Evolutionary conservation across 2,888 invertebrate species (phyloP), one percentile per base, ranked within the genome.

Genomic region (Megaustenia siamemsis): DNA sequence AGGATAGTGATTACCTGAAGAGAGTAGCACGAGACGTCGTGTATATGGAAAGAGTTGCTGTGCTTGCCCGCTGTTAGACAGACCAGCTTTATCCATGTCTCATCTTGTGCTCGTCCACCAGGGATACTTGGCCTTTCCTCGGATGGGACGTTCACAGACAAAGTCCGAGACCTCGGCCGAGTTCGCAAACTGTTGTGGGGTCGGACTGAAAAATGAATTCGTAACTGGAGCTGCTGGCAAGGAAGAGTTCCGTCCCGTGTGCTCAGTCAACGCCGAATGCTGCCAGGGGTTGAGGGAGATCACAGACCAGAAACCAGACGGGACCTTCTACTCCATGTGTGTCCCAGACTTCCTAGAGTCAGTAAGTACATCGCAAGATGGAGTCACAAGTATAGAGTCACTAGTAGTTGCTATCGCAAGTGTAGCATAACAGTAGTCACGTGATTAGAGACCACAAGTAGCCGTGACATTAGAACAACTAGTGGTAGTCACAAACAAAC

Each of bases 111-210:
- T 10, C 28, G 28, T 10, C 32, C 18, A 4, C 28, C 79, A 86
- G 73, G 87, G 87, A 18, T 87, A 87, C 56, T 77, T 87, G 21
- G 87, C 87, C 5, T 86, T 87, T 63, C 87, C 87, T 0, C 43
- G 87, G 38, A 82, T 87, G 86, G 87, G 87, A 3, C 83, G 87
- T 24, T 84, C 86, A 12, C 85, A 86, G 38, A 66, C 78, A 5
- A 80, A 77, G 53, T 69, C 86, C n/a, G 80, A 63, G 35, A 73
- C 77, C 8, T 40, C 81, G 28, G 63, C 60, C 24, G 82, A 81
- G 56, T 32, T 69, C 35, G 76, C 40, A 68, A 24, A 40, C 24
- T 86, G 86, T 75, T 88, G 87, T 81, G 75, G 80, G 5, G 49
- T 86, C 35, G 87, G 87, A 28, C 84, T 88, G 35, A 88, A 88